Conservation (phyloP, 2,797 vertebrate species). For the Enoplosus armatus region DNA sequence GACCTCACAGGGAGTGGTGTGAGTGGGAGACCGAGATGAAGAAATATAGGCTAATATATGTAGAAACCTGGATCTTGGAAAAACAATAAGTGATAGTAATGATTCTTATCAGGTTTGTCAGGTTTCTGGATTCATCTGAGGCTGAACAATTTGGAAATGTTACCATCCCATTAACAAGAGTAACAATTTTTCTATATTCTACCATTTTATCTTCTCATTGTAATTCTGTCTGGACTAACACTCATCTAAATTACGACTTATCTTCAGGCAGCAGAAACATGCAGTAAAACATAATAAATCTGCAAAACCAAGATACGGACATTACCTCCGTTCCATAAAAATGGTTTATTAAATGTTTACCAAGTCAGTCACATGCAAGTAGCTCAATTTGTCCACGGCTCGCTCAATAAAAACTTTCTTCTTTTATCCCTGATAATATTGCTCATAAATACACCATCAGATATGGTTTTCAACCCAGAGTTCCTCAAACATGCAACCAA, state of each 20-base stretch:
- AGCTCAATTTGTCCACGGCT: slow-evolving; percentile 17
- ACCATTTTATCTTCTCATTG: slow-evolving; percentile 35
- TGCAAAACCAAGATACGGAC: slow-evolving; percentile 56
- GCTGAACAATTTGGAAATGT: slow-evolving; percentile 22
- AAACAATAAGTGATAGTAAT: neutral
- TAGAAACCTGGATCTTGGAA: slow-evolving; percentile 5
- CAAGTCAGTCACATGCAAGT: slow-evolving; percentile 28
- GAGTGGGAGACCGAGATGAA: neutral
- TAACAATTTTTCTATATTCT: neutral
- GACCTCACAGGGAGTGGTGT: neutral
- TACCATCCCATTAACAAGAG: slow-evolving; percentile 24
- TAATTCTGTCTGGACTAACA: slow-evolving; percentile 39
- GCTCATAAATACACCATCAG: slow-evolving; percentile 24
- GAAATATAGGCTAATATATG: neutral
- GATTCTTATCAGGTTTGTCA: neutral
- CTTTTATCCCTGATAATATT: slow-evolving; percentile 18
- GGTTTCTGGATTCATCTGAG: slow-evolving; percentile 20
- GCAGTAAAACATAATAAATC: slow-evolving; percentile 44
- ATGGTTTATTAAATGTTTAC: slow-evolving; percentile 60
- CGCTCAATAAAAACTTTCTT: slow-evolving; percentile 26
- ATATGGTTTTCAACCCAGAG: slow-evolving; percentile 18
- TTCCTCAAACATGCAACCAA: neutral
- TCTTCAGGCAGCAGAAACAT: slow-evolving; percentile 56
- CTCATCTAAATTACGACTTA: slow-evolving; percentile 43
- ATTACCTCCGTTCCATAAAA: slow-evolving; percentile 39